Base-by-base conservation (phyloP, 2,888 invertebrate genomes). In the Ophion ventricosus region DNA sequence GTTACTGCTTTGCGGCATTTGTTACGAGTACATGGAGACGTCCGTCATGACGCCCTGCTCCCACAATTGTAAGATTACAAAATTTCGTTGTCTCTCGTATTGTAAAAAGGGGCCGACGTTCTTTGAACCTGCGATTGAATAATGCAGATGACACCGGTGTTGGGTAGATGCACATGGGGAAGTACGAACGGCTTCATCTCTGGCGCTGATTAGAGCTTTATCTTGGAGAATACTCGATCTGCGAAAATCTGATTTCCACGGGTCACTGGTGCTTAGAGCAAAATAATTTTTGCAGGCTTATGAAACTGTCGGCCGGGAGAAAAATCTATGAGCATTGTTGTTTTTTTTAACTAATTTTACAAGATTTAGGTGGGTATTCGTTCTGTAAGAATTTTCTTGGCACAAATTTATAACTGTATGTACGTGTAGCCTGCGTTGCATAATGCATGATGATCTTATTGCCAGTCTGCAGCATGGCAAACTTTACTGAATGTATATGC, bases 41-140 rank as follows among this genome's bases (percentile, higher is more conserved):
- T 91, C 94, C n/a, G 93, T 95, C 85, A 92, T 94, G 56, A 94
- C 94, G 25, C 91, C 93, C 5, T 95, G 95, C 83, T 94, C 94
- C 2, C 95, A 95, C 86, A 94, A 93, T 85, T 95, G 94, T 94
- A 92, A 77, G 64, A 64, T 75, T 54, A 5, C n/a, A 1, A n/a
- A n/a, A 26, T 26, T 4, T 57, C 20, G 1, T 72, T 66, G 8
- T 11, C 5, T 17, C 2, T 49, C 10, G 4, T 25, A 7, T 49
- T 20, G 29, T 1, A 8, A 17, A 20, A 54, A 35, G 7, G 35
- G 2, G 8, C 29, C n/a, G n/a, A 5, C 11, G 26, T 61, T 26
- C 14, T 0, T 61, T 61, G 7, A 26, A 26, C 17, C 17, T 26
- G 26, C 2, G 20, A n/a, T 35, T 4, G 3, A n/a, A 35, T n/a